Percentiles rank a stretch among this genome's conserved stretches.
phyloP scores from a whole-genome alignment of 23 tunicate species.

The Clavelina lepadiformis region DNA sequence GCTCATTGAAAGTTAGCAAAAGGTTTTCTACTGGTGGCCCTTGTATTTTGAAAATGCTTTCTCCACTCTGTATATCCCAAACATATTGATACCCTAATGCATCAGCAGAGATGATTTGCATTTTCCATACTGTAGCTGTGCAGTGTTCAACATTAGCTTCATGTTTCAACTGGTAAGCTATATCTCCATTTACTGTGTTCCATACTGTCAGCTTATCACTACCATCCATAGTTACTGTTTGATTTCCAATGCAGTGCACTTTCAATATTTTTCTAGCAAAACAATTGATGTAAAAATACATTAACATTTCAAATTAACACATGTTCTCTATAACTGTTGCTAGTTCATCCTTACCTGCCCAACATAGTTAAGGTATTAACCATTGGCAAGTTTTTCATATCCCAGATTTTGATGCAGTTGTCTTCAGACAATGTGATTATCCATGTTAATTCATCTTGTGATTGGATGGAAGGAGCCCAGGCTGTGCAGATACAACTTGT shows the following conservation, averaged over 20 bases:
- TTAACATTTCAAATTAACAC: no score
- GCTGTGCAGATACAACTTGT: neutral
- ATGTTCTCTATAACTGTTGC: no score
- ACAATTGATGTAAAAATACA: no score
- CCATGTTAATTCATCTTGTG: conserved; percentile 9
- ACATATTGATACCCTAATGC: conserved; percentile 25
- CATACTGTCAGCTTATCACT: conserved; percentile 27
- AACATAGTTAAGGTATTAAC: conserved; percentile 24
- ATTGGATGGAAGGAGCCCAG: neutral
- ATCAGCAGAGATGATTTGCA: conserved; percentile 20
- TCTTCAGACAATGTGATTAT: conserved; percentile 9
- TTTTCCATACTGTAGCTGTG: conserved; percentile 10
- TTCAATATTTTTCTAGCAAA: conserved; percentile 17
- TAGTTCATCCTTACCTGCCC: conserved; percentile 33
- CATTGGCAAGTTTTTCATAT: conserved; percentile 29
- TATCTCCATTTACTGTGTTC: conserved; percentile 23
- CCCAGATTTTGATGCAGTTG: conserved; percentile 32
- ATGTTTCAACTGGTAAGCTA: conserved; percentile 16
- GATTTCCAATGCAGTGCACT: conserved; percentile 11
- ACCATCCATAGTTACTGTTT: conserved; percentile 26
- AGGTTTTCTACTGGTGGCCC: conserved; percentile 22
- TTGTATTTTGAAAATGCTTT: conserved; percentile 25
- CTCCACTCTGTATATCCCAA: conserved; percentile 29
- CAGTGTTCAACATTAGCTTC: conserved; percentile 11
- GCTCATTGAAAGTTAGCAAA: conserved; percentile 23